Conservation (phyloP, 2,888 invertebrate species). For the Eulithis prunata region DNA sequence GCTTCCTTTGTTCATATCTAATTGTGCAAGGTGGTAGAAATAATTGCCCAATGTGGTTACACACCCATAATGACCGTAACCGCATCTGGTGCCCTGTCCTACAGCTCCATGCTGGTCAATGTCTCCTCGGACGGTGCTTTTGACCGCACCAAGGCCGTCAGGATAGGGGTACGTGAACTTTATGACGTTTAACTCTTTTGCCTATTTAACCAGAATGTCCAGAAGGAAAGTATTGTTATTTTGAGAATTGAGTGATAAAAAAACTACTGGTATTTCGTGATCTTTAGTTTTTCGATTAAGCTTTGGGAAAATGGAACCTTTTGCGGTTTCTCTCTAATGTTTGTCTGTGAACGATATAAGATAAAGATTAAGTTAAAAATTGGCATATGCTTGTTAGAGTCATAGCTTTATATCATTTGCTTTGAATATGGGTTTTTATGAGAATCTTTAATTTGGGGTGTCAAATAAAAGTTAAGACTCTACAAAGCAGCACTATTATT, state of each 20-base stretch:
- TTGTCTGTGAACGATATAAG: no score
- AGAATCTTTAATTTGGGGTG: no score
- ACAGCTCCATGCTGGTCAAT: slow-evolving; percentile 67
- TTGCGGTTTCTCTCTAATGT: no score
- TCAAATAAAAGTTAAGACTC: no score
- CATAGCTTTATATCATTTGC: no score
- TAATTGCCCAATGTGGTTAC: slow-evolving; percentile 71
- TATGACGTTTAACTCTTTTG: slow-evolving; percentile 51
- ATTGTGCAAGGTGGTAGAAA: slow-evolving; percentile 73
- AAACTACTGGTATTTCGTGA: no score
- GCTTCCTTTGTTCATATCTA: slow-evolving; percentile 72
- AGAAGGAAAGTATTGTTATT: background rate
- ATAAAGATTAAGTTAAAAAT: no score
- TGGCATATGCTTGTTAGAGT: no score
- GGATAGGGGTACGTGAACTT: slow-evolving; percentile 71
- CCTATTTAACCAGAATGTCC: slow-evolving; percentile 24
- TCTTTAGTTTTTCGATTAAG: background rate
- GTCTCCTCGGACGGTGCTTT: slow-evolving; percentile 68
- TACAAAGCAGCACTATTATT: no score
- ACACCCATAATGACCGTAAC: slow-evolving; percentile 64
- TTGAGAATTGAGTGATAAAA: no score
- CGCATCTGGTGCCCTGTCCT: slow-evolving; percentile 59
- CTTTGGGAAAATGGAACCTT: no score
- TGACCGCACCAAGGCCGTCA: slow-evolving; percentile 78
- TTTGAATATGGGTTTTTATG: no score